Evolutionary conservation across 2,797 vertebrate species (phyloP).

Genomic region (Acrossocheilus wenchowensis): DNA sequence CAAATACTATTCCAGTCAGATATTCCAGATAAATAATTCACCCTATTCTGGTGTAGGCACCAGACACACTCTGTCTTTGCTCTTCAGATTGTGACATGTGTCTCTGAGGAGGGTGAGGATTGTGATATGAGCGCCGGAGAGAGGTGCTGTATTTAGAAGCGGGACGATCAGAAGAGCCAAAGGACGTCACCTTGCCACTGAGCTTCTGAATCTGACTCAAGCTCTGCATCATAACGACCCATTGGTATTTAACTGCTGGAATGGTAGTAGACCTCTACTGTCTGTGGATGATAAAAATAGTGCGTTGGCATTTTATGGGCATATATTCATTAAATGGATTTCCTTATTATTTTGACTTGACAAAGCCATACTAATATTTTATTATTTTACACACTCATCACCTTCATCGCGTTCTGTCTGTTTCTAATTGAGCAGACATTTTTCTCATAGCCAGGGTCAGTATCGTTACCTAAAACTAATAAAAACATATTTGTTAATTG

Average conservation of each 20-base stretch:
- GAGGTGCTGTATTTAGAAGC: conserved; percentile 37
- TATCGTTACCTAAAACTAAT: neutral
- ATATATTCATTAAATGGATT: neutral
- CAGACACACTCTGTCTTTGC: neutral
- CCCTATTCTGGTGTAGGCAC: neutral
- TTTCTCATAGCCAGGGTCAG: neutral
- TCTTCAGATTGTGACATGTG: conserved; percentile 36
- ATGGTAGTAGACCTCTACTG: neutral
- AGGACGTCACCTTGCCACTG: conserved; percentile 17
- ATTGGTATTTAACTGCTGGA: neutral
- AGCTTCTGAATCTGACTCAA: neutral
- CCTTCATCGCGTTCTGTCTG: no score
- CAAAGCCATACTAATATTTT: no score
- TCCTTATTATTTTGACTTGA: neutral
- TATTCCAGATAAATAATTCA: neutral
- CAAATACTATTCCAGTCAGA: neutral
- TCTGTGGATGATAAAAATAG: neutral
- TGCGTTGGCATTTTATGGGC: neutral
- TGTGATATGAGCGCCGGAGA: conserved; percentile 26
- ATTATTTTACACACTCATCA: no score
- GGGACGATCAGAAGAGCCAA: conserved; percentile 5
- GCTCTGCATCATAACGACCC: no score
- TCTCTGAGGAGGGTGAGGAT: conserved; percentile 22
- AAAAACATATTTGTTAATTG: neutral
- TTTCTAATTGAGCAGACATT: no score